Conservation (phyloP, 2,888 invertebrate genomes). For the Callinectes sapidus region DNA sequence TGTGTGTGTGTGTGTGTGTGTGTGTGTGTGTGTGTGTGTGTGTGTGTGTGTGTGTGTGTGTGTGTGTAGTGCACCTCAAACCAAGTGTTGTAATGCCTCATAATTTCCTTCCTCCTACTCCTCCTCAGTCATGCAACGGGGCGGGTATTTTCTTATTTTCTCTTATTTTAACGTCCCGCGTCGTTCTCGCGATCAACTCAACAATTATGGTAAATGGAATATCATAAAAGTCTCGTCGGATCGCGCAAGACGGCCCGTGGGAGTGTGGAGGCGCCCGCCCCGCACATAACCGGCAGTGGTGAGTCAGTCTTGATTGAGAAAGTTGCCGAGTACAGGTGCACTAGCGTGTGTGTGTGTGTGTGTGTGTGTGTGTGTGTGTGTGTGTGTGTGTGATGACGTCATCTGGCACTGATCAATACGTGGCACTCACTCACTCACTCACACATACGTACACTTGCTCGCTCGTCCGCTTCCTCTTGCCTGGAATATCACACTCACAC, state of each 20-base stretch:
- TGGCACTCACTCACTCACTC: constrained; percentile 44
- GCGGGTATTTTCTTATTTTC: neutral
- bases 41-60: no score
- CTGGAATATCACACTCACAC: neutral
- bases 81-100: neutral
- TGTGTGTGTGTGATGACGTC: constrained; percentile 46
- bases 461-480: neutral
- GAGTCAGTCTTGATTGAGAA: constrained; percentile 31
- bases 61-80: no score
- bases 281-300: neutral
- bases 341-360: neutral
- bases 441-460: neutral
- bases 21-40: no score
- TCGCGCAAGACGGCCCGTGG: neutral
- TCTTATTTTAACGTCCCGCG: neutral
- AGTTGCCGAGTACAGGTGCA: constrained; percentile 46
- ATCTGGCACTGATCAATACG: constrained; percentile 61
- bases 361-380: neutral
- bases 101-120: neutral
- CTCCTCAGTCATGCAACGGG: neutral
- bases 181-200: neutral
- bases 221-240: neutral
- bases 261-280: constrained; percentile 24
- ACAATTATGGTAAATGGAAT: neutral
- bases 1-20: no score